Evolutionary conservation across 2,113 vertebrate species (phyloP).

Genomic region (Tinamus guttatus): DNA sequence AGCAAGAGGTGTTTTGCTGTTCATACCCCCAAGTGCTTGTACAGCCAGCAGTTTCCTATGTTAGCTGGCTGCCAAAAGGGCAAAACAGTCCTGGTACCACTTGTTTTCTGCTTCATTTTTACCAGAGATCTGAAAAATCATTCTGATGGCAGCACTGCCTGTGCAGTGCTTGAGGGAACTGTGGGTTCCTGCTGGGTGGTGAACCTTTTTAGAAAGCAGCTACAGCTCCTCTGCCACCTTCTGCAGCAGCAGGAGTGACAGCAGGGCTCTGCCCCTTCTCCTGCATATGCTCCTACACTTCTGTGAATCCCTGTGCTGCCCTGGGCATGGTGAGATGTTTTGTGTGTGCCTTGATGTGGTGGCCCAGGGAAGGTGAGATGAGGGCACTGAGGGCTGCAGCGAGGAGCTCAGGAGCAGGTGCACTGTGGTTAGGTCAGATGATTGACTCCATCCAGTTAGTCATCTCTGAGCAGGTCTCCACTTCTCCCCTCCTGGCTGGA

Average conservation of each 20-base stretch:
- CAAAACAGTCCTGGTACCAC: neutral
- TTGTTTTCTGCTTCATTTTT: neutral
- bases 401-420: constrained; percentile 48
- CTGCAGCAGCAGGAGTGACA: neutral
- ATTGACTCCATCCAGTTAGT: constrained; percentile 49
- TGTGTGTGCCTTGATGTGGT: constrained; percentile 13
- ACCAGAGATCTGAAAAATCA: neutral
- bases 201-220: neutral
- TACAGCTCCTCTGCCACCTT: neutral
- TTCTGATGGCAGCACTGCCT: neutral
- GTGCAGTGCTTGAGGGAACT: neutral
- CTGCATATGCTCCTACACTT: neutral
- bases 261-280: neutral
- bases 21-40: neutral
- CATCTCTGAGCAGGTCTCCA: constrained; percentile 32
- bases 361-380: neutral
- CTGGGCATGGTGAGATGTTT: neutral
- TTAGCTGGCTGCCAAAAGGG: neutral
- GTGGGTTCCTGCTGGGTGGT: neutral
- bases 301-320: constrained; percentile 25
- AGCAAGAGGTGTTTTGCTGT: neutral
- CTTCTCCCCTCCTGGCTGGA: constrained; percentile 39
- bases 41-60: neutral
- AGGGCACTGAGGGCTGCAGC: constrained; percentile 2
- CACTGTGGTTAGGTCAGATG: constrained; percentile 6